Conservation (phyloP, 2,888 invertebrate species). For the Tenthredo livida region DNA sequence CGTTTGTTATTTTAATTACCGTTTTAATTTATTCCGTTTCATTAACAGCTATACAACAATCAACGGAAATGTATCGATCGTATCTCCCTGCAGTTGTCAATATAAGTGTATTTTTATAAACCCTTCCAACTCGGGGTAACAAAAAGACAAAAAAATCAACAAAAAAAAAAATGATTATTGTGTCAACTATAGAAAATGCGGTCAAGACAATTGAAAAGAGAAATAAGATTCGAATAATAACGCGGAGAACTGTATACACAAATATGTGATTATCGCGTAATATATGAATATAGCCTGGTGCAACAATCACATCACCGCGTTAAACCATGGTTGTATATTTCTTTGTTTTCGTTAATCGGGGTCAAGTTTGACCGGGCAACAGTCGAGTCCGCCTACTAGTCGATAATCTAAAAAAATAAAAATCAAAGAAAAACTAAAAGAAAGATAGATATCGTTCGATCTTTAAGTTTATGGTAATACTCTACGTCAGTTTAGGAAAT, state of each 20-base stretch:
- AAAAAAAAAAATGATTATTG: background rate
- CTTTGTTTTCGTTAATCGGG: constrained; percentile 19
- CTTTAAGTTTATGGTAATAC: background rate
- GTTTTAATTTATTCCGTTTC: constrained; percentile 38
- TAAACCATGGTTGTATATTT: background rate
- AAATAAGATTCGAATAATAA: background rate
- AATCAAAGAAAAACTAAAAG: background rate
- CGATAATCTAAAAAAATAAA: background rate
- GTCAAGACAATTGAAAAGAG: background rate
- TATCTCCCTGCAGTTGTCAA: constrained; percentile 34
- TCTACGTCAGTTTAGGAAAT: background rate
- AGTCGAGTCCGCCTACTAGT: background rate
- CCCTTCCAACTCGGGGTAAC: background rate
- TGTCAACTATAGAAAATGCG: background rate
- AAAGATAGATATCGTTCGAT: constrained; percentile 17
- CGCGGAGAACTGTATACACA: background rate
- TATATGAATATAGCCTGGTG: background rate
- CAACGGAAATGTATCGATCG: constrained; percentile 41
- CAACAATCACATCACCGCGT: background rate
- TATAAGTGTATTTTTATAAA: constrained; percentile 18
- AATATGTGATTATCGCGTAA: background rate
- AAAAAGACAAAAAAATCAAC: no score
- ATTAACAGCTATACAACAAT: constrained; percentile 15
- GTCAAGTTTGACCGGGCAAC: constrained; percentile 22
- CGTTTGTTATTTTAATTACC: constrained; percentile 41